phyloP scores from a whole-genome alignment of 2,113 vertebrate genomes.

The Procavia capensis region DNA sequence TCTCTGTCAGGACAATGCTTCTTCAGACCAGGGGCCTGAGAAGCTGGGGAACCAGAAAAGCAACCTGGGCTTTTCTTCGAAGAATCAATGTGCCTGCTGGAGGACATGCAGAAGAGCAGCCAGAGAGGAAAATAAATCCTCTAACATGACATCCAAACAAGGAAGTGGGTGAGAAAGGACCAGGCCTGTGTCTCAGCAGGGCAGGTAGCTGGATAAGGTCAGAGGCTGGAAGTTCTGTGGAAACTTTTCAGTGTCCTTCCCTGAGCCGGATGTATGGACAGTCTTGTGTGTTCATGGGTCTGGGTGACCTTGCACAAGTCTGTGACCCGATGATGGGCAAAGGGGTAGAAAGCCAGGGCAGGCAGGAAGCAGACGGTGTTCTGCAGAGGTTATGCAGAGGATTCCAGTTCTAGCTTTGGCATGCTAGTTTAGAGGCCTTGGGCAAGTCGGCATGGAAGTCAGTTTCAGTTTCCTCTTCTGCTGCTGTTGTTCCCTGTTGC shows the following conservation, averaged over 20 bases:
- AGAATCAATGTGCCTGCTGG: background rate
- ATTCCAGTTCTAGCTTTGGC: background rate
- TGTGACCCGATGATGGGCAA: background rate
- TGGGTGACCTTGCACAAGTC: background rate
- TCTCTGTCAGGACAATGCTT: conserved; percentile 18
- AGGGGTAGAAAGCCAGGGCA: background rate
- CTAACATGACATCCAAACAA: background rate
- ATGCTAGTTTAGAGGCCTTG: background rate
- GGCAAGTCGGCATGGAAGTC: background rate
- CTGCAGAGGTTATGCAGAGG: fast-evolving
- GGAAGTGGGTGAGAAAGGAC: background rate
- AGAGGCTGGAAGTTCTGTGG: background rate
- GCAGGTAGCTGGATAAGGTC: background rate
- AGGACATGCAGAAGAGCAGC: background rate
- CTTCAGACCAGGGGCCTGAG: background rate
- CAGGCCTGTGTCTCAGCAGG: background rate
- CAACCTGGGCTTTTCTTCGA: background rate
- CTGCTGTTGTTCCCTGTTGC: background rate
- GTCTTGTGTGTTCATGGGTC: fast-evolving
- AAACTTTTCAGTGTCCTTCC: background rate
- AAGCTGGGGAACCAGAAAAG: conserved; percentile 41
- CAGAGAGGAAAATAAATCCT: background rate
- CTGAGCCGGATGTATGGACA: background rate
- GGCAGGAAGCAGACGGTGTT: background rate
- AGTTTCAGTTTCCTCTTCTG: background rate